Evolutionary conservation across 2,888 invertebrate genomes (phyloP).

Genomic region (Acrobasis consociella): DNA sequence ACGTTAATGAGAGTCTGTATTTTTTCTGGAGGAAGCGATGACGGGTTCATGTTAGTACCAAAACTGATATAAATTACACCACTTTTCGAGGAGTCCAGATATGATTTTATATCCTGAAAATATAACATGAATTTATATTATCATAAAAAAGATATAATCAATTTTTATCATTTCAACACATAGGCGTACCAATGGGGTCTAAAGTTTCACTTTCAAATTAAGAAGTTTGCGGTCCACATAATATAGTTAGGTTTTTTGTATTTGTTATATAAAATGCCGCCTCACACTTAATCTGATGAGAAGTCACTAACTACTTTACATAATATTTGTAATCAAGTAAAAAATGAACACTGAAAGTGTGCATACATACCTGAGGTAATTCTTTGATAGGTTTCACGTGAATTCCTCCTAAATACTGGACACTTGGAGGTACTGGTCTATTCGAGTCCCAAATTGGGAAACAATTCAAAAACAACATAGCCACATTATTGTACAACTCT

Average conservation of each 20-base stretch:
- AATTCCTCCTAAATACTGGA: constrained; percentile 60
- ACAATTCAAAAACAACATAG: constrained; percentile 61
- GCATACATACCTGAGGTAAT: constrained; percentile 62
- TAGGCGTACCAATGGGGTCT: not conserved
- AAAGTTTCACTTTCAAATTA: not conserved
- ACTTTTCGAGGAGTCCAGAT: constrained; percentile 56
- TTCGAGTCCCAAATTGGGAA: constrained; percentile 56
- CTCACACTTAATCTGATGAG: too few relatives aligned
- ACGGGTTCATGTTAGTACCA: constrained; percentile 60
- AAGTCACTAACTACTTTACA: too few relatives aligned
- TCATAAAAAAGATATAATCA: not conserved
- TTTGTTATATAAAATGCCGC: too few relatives aligned
- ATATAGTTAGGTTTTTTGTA: too few relatives aligned
- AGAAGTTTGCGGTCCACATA: not conserved
- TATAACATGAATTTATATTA: not conserved
- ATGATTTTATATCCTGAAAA: constrained; percentile 54
- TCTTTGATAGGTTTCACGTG: constrained; percentile 54
- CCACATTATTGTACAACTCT: constrained; percentile 44
- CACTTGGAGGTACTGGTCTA: constrained; percentile 59
- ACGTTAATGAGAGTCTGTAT: constrained; percentile 49
- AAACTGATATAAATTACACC: constrained; percentile 72
- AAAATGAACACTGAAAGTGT: not conserved
- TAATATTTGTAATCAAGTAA: too few relatives aligned
- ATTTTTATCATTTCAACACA: not conserved
- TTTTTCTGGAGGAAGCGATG: constrained; percentile 49